These are phyloP conservation scores for Speoplatyrhinus poulsoni DNA, from an alignment of 2,113 vertebrate species.

Conservation along the genomic window DNA sequence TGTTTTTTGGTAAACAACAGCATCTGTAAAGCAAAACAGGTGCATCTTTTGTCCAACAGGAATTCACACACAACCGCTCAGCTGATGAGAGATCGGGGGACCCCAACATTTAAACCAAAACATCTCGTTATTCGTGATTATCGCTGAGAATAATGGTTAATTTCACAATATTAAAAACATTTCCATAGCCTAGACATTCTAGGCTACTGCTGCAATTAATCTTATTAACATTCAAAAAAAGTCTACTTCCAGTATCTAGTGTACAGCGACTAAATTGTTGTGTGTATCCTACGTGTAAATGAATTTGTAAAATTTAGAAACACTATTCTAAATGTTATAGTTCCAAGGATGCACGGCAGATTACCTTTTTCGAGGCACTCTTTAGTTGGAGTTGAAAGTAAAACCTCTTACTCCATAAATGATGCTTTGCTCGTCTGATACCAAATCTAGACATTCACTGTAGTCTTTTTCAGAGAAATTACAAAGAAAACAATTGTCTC, in stretches of 20 bases:
- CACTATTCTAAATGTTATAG: background rate
- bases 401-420: conserved; percentile 67
- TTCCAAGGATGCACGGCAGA: conserved; percentile 11
- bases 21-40: conserved; percentile 51
- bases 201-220: no score
- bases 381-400: conserved; percentile 40
- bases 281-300: no score
- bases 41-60: conserved; percentile 62
- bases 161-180: no score
- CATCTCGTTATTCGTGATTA: background rate
- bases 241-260: no score
- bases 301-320: no score
- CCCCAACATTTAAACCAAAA: conserved; percentile 5
- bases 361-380: conserved; percentile 75
- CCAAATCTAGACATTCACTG: background rate
- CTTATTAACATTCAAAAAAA: no score
- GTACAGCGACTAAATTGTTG: no score
- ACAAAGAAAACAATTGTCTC: background rate
- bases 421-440: conserved; percentile 16
- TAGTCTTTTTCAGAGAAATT: conserved; percentile 3
- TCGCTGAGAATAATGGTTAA: no score
- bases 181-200: no score
- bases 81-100: conserved; percentile 3
- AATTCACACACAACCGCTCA: conserved; percentile 7
- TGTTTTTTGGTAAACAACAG: background rate